These are phyloP conservation scores for Poecilia wingei DNA, from an alignment of 2,797 vertebrate species.

Conservation along the genomic window DNA sequence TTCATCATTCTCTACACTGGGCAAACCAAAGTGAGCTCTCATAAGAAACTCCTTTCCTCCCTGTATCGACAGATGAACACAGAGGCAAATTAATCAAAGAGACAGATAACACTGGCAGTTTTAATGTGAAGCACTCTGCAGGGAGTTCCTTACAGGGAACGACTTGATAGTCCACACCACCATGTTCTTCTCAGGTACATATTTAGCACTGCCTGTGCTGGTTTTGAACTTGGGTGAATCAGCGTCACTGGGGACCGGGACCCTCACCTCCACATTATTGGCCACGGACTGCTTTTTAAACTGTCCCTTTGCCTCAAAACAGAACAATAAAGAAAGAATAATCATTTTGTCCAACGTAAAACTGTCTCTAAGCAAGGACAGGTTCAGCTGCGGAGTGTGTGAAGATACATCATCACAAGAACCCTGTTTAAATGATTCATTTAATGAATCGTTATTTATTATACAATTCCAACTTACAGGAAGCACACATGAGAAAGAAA, in stretches of 20 bases:
- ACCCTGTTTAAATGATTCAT: not conserved
- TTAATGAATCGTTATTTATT: not conserved
- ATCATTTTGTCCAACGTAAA: not conserved
- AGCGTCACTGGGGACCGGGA: conserved; percentile 93
- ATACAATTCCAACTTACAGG: not conserved
- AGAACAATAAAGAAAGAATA: conserved; percentile 4
- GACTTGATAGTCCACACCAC: conserved; percentile 96
- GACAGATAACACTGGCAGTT: not conserved
- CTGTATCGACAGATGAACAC: conserved; percentile 56
- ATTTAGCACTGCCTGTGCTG: conserved; percentile 89
- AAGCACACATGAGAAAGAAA: not conserved
- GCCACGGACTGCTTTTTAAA: conserved; percentile 98
- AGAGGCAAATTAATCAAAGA: conserved; percentile 4
- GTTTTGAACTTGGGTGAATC: conserved; percentile 96
- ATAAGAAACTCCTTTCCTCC: conserved; percentile 94
- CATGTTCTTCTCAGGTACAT: conserved; percentile 90
- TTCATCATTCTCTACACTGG: conserved; percentile 92
- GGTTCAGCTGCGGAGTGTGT: not conserved
- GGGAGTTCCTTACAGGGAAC: conserved; percentile 86
- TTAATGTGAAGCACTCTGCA: not conserved
- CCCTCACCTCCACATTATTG: conserved; percentile 91
- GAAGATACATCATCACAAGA: not conserved
- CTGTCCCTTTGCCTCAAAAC: conserved; percentile 90
- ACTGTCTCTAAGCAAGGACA: not conserved
- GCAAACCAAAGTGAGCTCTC: conserved; percentile 93